These are phyloP conservation scores for Poeciliopsis retropinna DNA, from an alignment of 2,113 vertebrate genomes.

Conservation along the genomic window DNA sequence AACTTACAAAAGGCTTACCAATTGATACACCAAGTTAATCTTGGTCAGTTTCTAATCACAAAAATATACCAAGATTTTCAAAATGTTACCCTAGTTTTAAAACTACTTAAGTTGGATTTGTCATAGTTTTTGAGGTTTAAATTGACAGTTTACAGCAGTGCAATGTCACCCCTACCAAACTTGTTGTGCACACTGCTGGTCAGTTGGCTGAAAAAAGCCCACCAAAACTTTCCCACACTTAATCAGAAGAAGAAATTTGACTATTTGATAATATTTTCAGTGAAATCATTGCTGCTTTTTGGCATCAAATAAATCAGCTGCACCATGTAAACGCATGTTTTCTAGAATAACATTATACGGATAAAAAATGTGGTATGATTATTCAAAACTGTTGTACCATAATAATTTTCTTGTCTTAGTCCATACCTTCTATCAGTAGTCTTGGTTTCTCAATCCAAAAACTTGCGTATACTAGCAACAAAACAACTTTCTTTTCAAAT, in stretches of 20 bases:
- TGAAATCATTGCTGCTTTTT: no score
- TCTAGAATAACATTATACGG: no score
- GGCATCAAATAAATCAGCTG: no score
- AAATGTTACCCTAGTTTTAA: no score
- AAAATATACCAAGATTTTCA: no score
- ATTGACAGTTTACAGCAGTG: no score
- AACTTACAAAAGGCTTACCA: not conserved
- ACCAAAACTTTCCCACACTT: not conserved
- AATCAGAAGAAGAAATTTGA: not conserved
- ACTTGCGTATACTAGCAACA: not conserved
- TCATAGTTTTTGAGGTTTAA: no score
- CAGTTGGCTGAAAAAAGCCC: not conserved
- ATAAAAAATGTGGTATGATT: not conserved
- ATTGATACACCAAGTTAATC: not conserved
- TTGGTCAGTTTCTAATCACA: no score
- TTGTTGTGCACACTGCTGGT: not conserved
- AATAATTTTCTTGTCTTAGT: not conserved
- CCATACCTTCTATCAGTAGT: not conserved
- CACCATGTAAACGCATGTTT: no score
- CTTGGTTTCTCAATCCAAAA: not conserved
- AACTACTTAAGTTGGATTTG: no score
- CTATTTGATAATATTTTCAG: not conserved
- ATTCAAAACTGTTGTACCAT: not conserved
- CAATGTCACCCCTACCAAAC: not conserved
- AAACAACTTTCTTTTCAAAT: conserved; percentile 21